Conservation (phyloP, 2,113 vertebrate species). For the Pachyramphus minor region DNA sequence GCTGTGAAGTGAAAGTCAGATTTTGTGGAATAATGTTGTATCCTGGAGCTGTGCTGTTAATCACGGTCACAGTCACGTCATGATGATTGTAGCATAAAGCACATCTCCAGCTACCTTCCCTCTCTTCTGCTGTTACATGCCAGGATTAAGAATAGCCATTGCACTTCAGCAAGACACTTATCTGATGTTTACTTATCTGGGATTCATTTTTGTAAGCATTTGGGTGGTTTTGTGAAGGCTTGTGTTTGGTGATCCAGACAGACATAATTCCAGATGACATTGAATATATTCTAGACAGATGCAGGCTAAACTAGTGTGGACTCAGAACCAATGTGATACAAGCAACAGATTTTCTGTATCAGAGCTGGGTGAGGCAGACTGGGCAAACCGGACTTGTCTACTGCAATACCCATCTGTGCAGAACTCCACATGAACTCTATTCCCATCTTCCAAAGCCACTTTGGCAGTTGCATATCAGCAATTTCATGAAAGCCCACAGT, state of each 20-base stretch:
- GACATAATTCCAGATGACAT: neutral
- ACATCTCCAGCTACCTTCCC: neutral
- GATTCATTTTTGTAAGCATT: neutral
- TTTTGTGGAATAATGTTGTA: neutral
- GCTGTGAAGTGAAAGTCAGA: neutral
- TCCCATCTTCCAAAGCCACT: neutral
- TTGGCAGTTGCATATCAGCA: accelerated
- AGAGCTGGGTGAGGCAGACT: neutral
- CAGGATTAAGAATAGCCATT: neutral
- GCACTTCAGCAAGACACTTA: neutral
- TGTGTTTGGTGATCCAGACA: neutral
- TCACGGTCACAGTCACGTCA: accelerated
- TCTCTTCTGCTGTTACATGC: neutral
- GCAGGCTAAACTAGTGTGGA: neutral
- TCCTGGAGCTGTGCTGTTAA: neutral
- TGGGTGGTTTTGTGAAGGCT: neutral
- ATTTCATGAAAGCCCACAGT: neutral
- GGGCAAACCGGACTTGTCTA: neutral
- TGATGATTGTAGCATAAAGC: neutral
- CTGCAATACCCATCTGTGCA: neutral
- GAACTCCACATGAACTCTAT: neutral
- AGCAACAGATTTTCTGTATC: neutral
- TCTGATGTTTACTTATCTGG: neutral
- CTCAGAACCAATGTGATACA: neutral
- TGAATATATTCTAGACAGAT: neutral